Conservation (phyloP, 2,888 invertebrate species). For the Gisinianus flammeolus region DNA sequence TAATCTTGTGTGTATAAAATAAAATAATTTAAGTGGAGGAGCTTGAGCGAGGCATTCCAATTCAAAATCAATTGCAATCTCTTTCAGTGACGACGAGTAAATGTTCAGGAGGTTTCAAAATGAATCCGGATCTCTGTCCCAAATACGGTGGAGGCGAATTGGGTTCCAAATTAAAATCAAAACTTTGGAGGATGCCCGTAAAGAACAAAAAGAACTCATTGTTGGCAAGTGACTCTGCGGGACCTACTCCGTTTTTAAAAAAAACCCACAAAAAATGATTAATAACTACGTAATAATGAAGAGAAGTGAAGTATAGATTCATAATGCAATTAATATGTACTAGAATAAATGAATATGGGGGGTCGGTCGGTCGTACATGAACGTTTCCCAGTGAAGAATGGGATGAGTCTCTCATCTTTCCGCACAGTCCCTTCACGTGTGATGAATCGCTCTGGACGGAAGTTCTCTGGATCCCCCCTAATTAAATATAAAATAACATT, state of each 20-base stretch:
- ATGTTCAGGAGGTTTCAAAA: slow-evolving; percentile 65
- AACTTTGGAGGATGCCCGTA: slow-evolving; percentile 54
- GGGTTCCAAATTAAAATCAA: slow-evolving; percentile 51
- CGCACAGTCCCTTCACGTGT: slow-evolving; percentile 46
- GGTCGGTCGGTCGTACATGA: slow-evolving; percentile 32
- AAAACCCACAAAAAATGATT: background rate
- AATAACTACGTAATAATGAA: background rate
- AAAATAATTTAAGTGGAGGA: too few relatives aligned
- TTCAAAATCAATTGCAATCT: too few relatives aligned
- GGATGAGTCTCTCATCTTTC: slow-evolving; percentile 56
- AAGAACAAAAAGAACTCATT: slow-evolving; percentile 56
- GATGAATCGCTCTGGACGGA: slow-evolving; percentile 53
- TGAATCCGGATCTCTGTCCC: slow-evolving; percentile 52
- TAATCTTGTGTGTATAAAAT: too few relatives aligned
- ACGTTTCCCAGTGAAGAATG: slow-evolving; percentile 56
- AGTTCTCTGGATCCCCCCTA: slow-evolving; percentile 39
- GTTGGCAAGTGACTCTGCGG: slow-evolving; percentile 55
- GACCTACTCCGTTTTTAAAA: slow-evolving; percentile 41
- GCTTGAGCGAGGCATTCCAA: too few relatives aligned
- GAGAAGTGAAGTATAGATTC: too few relatives aligned
- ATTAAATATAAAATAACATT: background rate
- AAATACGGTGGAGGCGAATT: slow-evolving; percentile 47
- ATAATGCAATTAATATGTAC: too few relatives aligned
- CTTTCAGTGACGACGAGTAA: slow-evolving; percentile 72
- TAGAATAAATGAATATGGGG: too few relatives aligned